These are phyloP conservation scores for Calcarius lapponicus DNA, from an alignment of 2,797 vertebrate species.

Conservation along the genomic window DNA sequence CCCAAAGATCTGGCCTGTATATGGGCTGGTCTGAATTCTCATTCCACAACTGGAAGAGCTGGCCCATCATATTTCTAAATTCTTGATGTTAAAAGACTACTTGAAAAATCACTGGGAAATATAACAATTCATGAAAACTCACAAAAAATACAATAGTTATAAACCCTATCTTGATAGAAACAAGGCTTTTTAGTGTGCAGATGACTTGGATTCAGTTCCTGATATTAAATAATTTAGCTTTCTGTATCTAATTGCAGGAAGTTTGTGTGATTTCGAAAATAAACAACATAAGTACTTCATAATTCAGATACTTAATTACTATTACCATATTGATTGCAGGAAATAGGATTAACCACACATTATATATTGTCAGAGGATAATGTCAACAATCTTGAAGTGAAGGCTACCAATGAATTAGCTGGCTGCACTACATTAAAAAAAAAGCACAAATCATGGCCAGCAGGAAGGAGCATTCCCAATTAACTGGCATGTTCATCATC, in stretches of 20 bases:
- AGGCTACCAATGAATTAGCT: slow-evolving; percentile 21
- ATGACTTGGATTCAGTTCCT: not conserved
- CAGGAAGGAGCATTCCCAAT: not conserved
- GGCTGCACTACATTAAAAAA: not conserved
- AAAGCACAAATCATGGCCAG: not conserved
- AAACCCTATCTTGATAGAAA: not conserved
- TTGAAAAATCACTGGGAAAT: not conserved
- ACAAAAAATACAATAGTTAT: not conserved
- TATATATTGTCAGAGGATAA: slow-evolving; percentile 26
- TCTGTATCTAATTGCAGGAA: slow-evolving; percentile 64
- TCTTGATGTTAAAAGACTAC: not conserved
- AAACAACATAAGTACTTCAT: slow-evolving; percentile 59
- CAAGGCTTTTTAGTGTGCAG: not conserved
- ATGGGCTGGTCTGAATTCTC: not conserved
- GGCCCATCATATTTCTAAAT: not conserved
- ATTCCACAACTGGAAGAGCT: not conserved
- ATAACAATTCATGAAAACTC: not conserved
- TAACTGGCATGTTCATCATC: not conserved
- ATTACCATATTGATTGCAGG: slow-evolving; percentile 65
- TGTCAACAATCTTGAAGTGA: not conserved
- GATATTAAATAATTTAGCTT: slow-evolving; percentile 55
- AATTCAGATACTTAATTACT: slow-evolving; percentile 64
- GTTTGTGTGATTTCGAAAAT: slow-evolving; percentile 41
- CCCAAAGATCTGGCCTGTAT: not conserved
- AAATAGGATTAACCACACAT: slow-evolving; percentile 48